A percentile compares a stretch with the other conserved stretches of the same genome.
Evolutionary conservation across 2,113 vertebrate genomes (phyloP).

Genomic region (Callithrix jacchus): DNA sequence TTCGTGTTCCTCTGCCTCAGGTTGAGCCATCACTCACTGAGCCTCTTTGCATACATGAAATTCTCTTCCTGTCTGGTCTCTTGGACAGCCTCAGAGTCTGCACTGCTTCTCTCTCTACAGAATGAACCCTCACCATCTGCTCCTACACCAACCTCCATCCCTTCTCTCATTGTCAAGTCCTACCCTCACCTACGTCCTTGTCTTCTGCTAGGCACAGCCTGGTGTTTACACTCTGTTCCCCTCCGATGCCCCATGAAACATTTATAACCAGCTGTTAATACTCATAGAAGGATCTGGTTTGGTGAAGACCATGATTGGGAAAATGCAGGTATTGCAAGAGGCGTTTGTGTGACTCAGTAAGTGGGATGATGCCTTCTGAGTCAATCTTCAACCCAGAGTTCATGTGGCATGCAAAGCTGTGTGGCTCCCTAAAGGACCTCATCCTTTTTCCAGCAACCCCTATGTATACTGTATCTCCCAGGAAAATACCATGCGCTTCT

Average conservation of each 20-base stretch:
- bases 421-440: background rate
- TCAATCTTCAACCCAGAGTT: background rate
- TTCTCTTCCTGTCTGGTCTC: background rate
- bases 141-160: background rate
- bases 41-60: background rate
- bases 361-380: background rate
- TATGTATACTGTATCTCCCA: background rate
- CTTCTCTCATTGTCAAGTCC: background rate
- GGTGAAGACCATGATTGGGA: background rate
- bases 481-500: background rate
- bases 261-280: background rate
- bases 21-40: background rate
- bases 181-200: too few relatives aligned
- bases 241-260: background rate
- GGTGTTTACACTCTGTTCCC: background rate
- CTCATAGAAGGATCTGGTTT: background rate
- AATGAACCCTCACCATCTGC: background rate
- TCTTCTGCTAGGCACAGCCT: background rate
- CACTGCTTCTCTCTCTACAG: background rate
- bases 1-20: background rate
- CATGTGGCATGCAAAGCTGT: background rate
- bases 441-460: background rate
- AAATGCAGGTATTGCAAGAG: background rate
- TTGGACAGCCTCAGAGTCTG: background rate
- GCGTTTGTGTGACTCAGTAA: background rate